Base-by-base conservation (phyloP, 2,113 vertebrate genomes). In the Caranx ignobilis region DNA sequence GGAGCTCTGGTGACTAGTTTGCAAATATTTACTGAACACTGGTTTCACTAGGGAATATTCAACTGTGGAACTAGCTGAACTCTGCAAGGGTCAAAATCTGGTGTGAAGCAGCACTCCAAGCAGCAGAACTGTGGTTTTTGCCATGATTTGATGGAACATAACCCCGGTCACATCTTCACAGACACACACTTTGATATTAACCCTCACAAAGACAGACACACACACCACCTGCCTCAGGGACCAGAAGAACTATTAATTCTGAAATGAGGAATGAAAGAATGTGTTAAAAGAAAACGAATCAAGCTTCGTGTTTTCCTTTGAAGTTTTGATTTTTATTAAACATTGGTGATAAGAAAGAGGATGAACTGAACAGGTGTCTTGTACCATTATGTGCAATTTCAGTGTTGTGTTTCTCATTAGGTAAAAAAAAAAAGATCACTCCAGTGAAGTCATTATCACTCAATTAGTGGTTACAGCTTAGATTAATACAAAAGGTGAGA, bases 271-370 rank as follows among this genome's bases (percentile, higher is more conserved):
- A 64, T 31, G 5, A 19, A 9, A 8, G 37, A 37, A 75, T 72
- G 13, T 41, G 11, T 61, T 61, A 67, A 39, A n/a, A 19, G 7
- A 26, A 15, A 15, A 56, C 15, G 78, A 67, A 67, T 64, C 16
- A 50, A 61, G 32, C 7, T 70, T 61, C 1, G 76, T 47, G 19
- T n/a, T 61, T 62, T 21, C 60, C 61, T 81, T 64, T 87, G 74
- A 83, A 57, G 60, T 66, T 74, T 15, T 8, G 11, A 31, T 68
- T 82, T 70, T 69, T 45, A 70, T 66, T 26, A 59, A 73, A 50
- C 15, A 57, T 1, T 61, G 16, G 34, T 16, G 10, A 11, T 16
- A n/a, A 56, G 4, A 57, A 19, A 56, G n/a, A 65, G 76, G 72
- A 31, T 55, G 39, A 50, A 75, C 11, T 55, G 2, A 66, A 47